Base-by-base conservation (phyloP, 2,113 vertebrate species). In the Apeltes quadracus region DNA sequence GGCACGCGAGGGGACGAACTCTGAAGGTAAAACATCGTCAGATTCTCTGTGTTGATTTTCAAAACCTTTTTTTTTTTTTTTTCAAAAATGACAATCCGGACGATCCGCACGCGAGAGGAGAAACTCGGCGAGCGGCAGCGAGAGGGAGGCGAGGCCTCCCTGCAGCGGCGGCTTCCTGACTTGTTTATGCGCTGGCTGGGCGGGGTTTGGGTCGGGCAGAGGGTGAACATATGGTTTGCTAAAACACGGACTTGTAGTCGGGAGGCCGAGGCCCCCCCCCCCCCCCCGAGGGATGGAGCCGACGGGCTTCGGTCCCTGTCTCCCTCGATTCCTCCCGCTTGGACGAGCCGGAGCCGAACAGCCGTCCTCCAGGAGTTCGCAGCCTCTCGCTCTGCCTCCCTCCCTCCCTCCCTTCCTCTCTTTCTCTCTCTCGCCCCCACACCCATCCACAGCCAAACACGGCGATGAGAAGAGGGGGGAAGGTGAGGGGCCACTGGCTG, bases 191-290 rank as follows among this genome's bases (percentile, higher is more conserved):
- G 88, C 84, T 89, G 87, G 86, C 87, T 87, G 88, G 85, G 77
- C 78, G 68, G 44, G 61, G 46, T 11, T 29, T n/a, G 62, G 68
- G 16, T 46, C 61, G 68, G 57, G 72, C 34, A 74, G 84, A 79
- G 90, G 85, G 75, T 76, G 90, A 93, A 94, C 93, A 94, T 94
- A 94, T 94, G 93, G 93, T 93, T 88, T 89, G 91, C 90, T 94
- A 93, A 94, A 94, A 92, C 88, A 92, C 76, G 89, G 91, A 91
- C 94, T 94, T 94, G 92, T 94, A 93, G 93, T 94, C 81, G 83
- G 82, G 85, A 92, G 90, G 88, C 91, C 89, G 44, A 85, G 88
- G 87, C 87, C 85, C 87, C 92, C 91, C 79, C n/a, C n/a, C n/a
- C n/a, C n/a, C n/a, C n/a, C n/a, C n/a, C n/a, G 64, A 90, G 91